A percentile compares a stretch with the other conserved stretches of the same genome.
Evolutionary conservation across 2,113 vertebrate genomes (phyloP).

Genomic region (Pimephales promelas): DNA sequence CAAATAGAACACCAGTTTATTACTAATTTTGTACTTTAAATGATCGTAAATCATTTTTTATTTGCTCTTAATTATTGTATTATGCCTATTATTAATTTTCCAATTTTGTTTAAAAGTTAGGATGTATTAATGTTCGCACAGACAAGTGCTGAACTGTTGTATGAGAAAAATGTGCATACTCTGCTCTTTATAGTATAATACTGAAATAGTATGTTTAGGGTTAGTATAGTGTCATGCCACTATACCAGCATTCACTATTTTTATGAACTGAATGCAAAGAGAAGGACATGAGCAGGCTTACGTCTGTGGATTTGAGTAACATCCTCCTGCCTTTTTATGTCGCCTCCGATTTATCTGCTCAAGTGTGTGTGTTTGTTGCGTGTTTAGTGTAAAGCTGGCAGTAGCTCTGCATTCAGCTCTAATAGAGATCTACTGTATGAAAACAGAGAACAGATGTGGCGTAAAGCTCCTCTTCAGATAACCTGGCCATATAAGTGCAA

Average conservation of each 20-base stretch:
- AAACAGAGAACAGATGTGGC: slow-evolving; percentile 18
- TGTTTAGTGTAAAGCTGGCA: slow-evolving; percentile 2
- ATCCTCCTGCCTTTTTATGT: background rate
- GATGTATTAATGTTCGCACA: background rate
- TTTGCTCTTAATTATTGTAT: background rate
- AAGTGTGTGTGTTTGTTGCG: background rate
- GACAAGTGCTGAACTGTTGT: too few relatives aligned
- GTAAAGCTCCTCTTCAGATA: background rate
- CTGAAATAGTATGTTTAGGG: background rate
- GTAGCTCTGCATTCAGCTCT: slow-evolving; percentile 9
- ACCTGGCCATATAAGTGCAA: slow-evolving; percentile 22
- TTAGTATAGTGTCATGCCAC: background rate
- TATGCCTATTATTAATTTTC: background rate
- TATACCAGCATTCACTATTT: background rate
- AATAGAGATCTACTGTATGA: slow-evolving; percentile 34
- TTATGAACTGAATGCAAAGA: background rate
- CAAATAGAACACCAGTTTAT: background rate
- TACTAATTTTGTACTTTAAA: background rate
- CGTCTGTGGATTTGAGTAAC: background rate
- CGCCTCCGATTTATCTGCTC: background rate
- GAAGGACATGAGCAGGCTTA: background rate
- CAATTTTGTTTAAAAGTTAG: background rate
- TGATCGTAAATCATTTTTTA: background rate
- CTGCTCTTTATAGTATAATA: background rate
- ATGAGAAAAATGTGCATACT: background rate